These are phyloP conservation scores for Trichopoda pennipes DNA, from an alignment of 2,888 invertebrate genomes.

Conservation along the genomic window DNA sequence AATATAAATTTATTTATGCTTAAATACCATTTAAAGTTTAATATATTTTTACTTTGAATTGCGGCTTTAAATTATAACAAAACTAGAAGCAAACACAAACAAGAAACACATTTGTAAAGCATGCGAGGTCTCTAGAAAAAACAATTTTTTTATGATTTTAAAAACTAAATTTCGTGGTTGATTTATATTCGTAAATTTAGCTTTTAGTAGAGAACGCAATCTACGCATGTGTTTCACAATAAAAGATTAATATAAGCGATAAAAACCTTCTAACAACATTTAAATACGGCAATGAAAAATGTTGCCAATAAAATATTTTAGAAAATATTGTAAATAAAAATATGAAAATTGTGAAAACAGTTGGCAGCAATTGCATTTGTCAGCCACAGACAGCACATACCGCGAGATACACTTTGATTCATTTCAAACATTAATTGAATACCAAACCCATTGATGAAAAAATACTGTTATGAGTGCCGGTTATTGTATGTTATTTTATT, in stretches of 20 bases:
- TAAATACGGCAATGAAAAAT: conserved; percentile 16
- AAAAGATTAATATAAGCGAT: conserved; percentile 63
- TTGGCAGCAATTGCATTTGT: conserved; percentile 57
- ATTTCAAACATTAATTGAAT: conserved; percentile 47
- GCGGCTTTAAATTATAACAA: conserved; percentile 47
- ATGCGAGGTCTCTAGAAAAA: conserved; percentile 8
- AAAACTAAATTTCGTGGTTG: conserved; percentile 37
- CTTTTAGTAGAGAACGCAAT: conserved; percentile 51
- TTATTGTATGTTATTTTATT: neutral
- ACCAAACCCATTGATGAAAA: conserved; percentile 56
- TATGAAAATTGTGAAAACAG: conserved; percentile 57
- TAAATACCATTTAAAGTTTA: conserved; percentile 42
- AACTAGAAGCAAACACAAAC: neutral
- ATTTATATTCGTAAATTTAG: conserved; percentile 10
- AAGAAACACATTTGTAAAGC: neutral
- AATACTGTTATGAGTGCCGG: conserved; percentile 45
- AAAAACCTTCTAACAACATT: conserved; percentile 55
- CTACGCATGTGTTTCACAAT: conserved; percentile 65
- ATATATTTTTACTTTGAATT: conserved; percentile 17
- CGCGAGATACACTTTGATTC: conserved; percentile 41
- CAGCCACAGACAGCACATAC: conserved; percentile 29
- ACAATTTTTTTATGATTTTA: conserved; percentile 22
- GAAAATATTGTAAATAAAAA: conserved; percentile 55
- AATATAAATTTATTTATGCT: conserved; percentile 47
- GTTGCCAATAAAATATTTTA: conserved; percentile 4